These are phyloP conservation scores for Tokudaia tokunoshimensis DNA, from an alignment of 2,797 vertebrate species.

Conservation along the genomic window DNA sequence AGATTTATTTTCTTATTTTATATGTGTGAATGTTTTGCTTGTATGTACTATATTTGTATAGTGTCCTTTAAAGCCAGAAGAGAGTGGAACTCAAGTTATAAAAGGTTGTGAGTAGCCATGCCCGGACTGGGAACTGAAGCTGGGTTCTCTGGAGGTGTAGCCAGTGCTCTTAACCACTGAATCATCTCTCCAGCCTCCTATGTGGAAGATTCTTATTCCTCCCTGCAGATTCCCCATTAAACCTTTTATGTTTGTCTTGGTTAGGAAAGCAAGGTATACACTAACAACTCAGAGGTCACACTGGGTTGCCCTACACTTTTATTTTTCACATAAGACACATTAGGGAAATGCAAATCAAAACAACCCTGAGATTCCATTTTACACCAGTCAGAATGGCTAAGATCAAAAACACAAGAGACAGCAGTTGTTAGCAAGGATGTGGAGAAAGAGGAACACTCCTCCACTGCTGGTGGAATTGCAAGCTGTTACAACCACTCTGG, in stretches of 20 bases:
- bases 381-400: too few relatives aligned
- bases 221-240: background rate
- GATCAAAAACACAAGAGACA: too few relatives aligned
- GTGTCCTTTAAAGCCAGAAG: background rate
- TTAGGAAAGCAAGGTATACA: background rate
- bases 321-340: background rate
- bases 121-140: background rate
- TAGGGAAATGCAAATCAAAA: too few relatives aligned
- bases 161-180: background rate
- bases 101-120: background rate
- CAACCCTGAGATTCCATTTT: too few relatives aligned
- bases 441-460: too few relatives aligned
- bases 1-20: background rate
- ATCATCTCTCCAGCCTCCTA: background rate
- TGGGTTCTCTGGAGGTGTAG: background rate
- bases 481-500: too few relatives aligned
- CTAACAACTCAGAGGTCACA: background rate
- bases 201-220: conserved; percentile 11
- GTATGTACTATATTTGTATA: background rate
- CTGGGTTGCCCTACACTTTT: background rate
- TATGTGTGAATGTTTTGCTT: background rate
- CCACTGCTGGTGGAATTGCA: too few relatives aligned
- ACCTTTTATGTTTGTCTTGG: background rate
- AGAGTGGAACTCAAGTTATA: background rate
- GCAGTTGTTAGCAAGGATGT: too few relatives aligned